A percentile compares a stretch with the other conserved stretches of the same genome.
phyloP scores from a whole-genome alignment of 2,888 invertebrate genomes.

The Hydraecia micacea region DNA sequence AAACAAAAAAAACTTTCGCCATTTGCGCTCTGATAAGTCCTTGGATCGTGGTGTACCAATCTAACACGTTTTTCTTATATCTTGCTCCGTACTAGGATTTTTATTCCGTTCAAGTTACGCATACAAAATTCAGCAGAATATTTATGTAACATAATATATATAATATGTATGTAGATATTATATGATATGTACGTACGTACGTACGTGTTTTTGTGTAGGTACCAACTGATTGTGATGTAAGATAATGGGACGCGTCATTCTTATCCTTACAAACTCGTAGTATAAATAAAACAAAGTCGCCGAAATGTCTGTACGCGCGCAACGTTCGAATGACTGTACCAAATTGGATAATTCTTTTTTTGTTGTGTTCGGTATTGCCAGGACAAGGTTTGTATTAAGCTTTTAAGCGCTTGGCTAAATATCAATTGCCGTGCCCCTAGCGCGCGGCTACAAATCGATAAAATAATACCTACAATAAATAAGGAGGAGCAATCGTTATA shows the following conservation, averaged over 20 bases:
- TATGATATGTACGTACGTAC: slow-evolving; percentile 11
- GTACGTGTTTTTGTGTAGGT: slow-evolving; percentile 29
- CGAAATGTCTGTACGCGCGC: no score
- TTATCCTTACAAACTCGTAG: no score
- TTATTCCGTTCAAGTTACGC: slow-evolving; percentile 56
- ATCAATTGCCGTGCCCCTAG: no score
- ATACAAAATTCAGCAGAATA: slow-evolving; percentile 55
- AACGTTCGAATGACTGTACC: no score
- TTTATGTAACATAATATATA: slow-evolving; percentile 24
- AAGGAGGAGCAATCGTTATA: no score
- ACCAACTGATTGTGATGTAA: slow-evolving; percentile 14
- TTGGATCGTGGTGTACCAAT: slow-evolving; percentile 26
- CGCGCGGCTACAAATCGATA: no score
- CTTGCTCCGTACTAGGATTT: slow-evolving; percentile 39
- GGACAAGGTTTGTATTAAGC: no score
- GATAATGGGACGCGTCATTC: background rate
- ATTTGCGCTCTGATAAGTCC: slow-evolving; percentile 39
- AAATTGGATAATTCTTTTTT: no score
- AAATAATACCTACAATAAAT: no score
- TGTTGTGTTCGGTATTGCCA: no score
- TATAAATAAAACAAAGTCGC: no score
- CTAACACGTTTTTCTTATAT: slow-evolving; percentile 54
- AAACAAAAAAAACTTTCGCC: slow-evolving; percentile 27
- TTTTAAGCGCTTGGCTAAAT: no score
- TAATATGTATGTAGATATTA: slow-evolving; percentile 28